These are phyloP conservation scores for Urocynchramus pylzowi DNA, from an alignment of 2,113 vertebrate species.

Conservation along the genomic window DNA sequence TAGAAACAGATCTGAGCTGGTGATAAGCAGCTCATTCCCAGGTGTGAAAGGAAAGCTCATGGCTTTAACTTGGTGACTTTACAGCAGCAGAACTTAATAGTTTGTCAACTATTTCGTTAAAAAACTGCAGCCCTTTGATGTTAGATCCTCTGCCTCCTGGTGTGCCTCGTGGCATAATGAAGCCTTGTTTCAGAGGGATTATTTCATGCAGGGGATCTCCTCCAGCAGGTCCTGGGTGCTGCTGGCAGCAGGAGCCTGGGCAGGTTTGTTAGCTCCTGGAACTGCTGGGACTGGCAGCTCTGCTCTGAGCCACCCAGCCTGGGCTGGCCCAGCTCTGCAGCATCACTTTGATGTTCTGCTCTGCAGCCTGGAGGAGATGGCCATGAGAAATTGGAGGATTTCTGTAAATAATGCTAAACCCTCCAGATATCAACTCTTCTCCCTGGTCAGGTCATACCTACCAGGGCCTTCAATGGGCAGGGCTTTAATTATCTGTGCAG, in stretches of 20 bases:
- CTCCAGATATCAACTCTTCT: rapidly evolving
- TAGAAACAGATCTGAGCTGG: slow-evolving; percentile 79
- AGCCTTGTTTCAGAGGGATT: neutral
- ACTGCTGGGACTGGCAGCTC: neutral
- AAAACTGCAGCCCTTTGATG: slow-evolving; percentile 31
- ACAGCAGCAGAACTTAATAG: slow-evolving; percentile 57
- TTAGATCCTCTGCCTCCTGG: neutral
- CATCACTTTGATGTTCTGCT: neutral
- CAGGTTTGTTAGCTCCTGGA: neutral
- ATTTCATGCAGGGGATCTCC: neutral
- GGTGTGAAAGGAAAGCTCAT: slow-evolving; percentile 77
- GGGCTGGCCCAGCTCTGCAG: neutral
- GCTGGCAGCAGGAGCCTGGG: neutral
- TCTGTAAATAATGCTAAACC: neutral
- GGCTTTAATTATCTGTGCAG: neutral
- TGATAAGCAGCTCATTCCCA: slow-evolving; percentile 78
- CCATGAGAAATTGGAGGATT: neutral
- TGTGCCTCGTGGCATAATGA: neutral
- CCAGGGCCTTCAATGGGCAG: neutral
- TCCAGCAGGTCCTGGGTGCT: neutral
- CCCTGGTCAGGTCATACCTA: neutral
- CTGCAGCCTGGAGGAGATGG: neutral
- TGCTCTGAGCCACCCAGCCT: neutral
- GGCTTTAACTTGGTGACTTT: slow-evolving; percentile 53
- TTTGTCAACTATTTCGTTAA: slow-evolving; percentile 44